These are phyloP conservation scores for Sebastes umbrosus DNA, from an alignment of 2,797 vertebrate genomes.

Conservation along the genomic window DNA sequence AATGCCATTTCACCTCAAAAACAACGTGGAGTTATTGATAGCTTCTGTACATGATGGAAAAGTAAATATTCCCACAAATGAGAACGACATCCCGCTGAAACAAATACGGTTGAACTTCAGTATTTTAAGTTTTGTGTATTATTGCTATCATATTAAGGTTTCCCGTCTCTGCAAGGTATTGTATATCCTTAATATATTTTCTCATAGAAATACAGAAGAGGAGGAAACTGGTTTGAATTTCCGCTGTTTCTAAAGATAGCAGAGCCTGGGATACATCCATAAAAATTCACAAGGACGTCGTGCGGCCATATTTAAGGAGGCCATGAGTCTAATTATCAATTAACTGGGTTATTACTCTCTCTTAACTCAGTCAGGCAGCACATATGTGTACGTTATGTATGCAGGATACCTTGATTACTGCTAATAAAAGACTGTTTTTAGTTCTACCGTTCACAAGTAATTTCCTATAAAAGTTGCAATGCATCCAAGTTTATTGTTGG, in stretches of 20 bases:
- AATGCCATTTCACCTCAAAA: conserved; percentile 57
- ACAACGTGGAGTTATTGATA: conserved; percentile 55
- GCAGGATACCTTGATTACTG: conserved; percentile 49
- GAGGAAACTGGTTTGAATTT: conserved; percentile 51
- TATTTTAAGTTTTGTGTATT: conserved; percentile 55
- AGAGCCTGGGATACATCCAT: conserved; percentile 56
- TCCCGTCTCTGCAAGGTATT: conserved; percentile 46
- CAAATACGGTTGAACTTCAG: conserved; percentile 41
- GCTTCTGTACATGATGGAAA: conserved; percentile 56
- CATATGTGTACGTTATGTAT: conserved; percentile 58
- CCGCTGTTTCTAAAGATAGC: conserved; percentile 59
- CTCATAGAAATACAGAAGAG: conserved; percentile 56
- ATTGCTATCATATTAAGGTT: conserved; percentile 45
- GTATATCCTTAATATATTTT: conserved; percentile 57
- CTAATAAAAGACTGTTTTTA: conserved; percentile 58
- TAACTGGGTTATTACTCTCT: conserved; percentile 66
- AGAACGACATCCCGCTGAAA: conserved; percentile 37
- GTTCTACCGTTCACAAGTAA: conserved; percentile 53
- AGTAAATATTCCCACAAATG: conserved; percentile 78
- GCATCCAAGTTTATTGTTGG: conserved; percentile 53
- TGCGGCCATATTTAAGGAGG: conserved; percentile 55
- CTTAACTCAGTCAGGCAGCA: conserved; percentile 47
- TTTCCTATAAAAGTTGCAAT: conserved; percentile 64
- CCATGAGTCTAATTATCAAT: conserved; percentile 65
- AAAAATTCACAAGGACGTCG: conserved; percentile 60